Conservation (phyloP, 1,140 invertebrate genomes). For the Meloidogyne floridensis region DNA sequence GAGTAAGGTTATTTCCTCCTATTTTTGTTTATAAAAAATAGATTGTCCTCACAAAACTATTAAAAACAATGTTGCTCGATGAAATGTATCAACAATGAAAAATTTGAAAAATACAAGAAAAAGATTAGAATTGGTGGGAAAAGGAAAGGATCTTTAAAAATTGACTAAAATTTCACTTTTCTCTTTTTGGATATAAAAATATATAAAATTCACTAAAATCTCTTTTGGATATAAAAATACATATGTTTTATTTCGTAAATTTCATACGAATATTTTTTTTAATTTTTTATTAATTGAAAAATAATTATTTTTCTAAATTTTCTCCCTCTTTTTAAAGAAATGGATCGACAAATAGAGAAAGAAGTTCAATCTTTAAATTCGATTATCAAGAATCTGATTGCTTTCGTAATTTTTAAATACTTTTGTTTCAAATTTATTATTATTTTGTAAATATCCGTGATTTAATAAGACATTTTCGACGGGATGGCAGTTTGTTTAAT, state of each 20-base stretch:
- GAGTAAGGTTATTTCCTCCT: background rate
- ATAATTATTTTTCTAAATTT: background rate
- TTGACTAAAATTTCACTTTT: background rate
- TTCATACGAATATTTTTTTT: too few relatives aligned
- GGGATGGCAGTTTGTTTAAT: conserved; percentile 33
- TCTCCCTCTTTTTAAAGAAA: background rate
- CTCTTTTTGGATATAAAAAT: too few relatives aligned
- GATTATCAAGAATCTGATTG: conserved; percentile 48
- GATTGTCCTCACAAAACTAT: background rate
- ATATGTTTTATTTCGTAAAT: too few relatives aligned
- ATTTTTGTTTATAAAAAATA: background rate
- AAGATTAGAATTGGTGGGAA: background rate
- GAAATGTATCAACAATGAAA: background rate
- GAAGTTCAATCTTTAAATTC: conserved; percentile 47
- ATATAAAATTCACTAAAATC: too few relatives aligned
- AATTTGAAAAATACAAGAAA: background rate
- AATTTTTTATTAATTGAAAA: too few relatives aligned
- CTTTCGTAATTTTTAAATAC: conserved; percentile 32
- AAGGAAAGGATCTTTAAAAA: background rate
- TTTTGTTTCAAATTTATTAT: conserved; percentile 22
- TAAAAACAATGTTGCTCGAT: background rate
- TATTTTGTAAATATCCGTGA: conserved; percentile 47
- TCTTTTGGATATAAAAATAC: too few relatives aligned
- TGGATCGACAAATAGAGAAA: conserved; percentile 7
- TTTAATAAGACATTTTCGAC: conserved; percentile 41